Evolutionary conservation across 2,797 vertebrate species (phyloP), one percentile per base, ranked within the genome.

Genomic region (Danio tinwini): DNA sequence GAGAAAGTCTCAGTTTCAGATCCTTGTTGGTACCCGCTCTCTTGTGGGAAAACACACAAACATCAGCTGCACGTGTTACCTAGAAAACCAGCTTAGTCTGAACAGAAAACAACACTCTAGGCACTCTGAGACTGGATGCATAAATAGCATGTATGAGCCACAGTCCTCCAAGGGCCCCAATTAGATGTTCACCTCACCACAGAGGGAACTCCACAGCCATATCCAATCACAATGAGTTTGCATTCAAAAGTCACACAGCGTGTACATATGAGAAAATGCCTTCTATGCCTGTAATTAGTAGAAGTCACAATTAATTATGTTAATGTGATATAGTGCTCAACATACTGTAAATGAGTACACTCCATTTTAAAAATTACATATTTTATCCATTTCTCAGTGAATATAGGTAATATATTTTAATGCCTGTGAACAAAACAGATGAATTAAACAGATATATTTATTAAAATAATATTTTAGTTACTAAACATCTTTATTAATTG

Each of bases 181-280:
- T 91, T 88, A 85, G 74, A 40, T 14, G 50, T 44, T 75, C 7
- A 45, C 59, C 59, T 62, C 6, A 50, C 7, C 50, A 0, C 40
- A 52, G 16, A 37, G 82, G 82, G 85, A 85, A 84, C 85, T 69
- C 86, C 71, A 79, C 80, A 76, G 74, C 74, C 56, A 84, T 86
- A 86, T 61, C 9, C 21, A n/a, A 59, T 61, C 19, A 61, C 21
- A 19, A 72, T 58, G 40, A 58, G 10, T 58, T 21, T 45, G 4
- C 9, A 29, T 72, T 72, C 17, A 58, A 45, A 72, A 10, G 39
- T 6, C 40, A 58, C 29, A 40, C 7, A 17, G 13, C 53, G 44
- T 21, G 39, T 17, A n/a, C 61, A 44, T 3, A 42, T 71, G n/a
- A 44, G 7, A 72, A 44, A 44, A 14, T 7, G 0, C 12, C 21